phyloP scores from a whole-genome alignment of 2,113 vertebrate genomes.

The Catharus bicknelli region DNA sequence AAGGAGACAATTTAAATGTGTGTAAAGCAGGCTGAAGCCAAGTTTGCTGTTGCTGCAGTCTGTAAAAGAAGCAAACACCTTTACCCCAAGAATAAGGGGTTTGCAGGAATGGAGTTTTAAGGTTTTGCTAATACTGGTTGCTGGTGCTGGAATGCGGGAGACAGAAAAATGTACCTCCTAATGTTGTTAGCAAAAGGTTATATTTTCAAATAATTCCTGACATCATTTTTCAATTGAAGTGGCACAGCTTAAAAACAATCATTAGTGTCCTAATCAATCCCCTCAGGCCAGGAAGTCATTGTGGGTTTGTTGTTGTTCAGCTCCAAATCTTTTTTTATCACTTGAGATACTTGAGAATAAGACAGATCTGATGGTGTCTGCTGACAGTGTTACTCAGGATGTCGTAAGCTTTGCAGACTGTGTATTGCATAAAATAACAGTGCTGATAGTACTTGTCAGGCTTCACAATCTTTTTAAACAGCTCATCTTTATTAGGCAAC shows the following conservation, averaged over 20 bases:
- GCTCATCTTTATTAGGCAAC: constrained; percentile 30
- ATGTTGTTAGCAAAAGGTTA: background rate
- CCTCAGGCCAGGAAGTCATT: background rate
- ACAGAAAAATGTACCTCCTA: background rate
- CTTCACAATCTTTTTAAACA: constrained; percentile 2
- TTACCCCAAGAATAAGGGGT: background rate
- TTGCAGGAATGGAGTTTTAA: background rate
- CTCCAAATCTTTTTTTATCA: background rate
- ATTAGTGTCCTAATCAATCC: background rate
- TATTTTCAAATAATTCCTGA: background rate
- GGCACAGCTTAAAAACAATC: background rate
- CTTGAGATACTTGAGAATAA: background rate
- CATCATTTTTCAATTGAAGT: background rate
- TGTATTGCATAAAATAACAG: constrained; percentile 5
- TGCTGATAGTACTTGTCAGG: constrained; percentile 24
- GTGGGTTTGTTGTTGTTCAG: background rate
- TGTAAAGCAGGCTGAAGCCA: background rate
- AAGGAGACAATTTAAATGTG: background rate
- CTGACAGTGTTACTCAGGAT: background rate
- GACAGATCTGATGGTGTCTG: background rate
- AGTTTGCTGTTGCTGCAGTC: background rate
- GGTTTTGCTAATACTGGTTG: background rate
- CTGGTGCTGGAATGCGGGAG: background rate
- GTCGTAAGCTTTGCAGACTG: background rate
- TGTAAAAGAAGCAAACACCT: background rate